These are phyloP conservation scores for Bombus soroeensis DNA, from an alignment of 1,140 invertebrate genomes.

Conservation along the genomic window DNA sequence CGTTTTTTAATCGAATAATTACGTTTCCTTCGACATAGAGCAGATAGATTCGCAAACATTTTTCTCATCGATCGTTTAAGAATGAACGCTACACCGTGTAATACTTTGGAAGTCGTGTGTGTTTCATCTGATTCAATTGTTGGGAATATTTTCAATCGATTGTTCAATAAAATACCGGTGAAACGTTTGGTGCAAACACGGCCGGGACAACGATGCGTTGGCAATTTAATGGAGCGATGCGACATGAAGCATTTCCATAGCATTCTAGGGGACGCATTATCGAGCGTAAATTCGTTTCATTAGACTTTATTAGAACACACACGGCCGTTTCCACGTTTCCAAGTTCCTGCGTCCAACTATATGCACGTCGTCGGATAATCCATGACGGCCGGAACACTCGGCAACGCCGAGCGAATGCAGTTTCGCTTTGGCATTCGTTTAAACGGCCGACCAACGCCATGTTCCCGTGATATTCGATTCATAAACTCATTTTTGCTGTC, in stretches of 20 bases:
- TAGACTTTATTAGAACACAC: slow-evolving; percentile 55
- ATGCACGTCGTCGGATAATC: slow-evolving; percentile 41
- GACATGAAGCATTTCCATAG: slow-evolving; percentile 45
- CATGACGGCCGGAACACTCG: slow-evolving; percentile 35
- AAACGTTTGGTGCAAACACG: neutral
- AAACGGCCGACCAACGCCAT: neutral
- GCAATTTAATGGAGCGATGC: slow-evolving; percentile 36
- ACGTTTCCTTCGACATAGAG: too few species aligned
- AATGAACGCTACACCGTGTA: neutral
- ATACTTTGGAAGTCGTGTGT: neutral
- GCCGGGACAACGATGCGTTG: neutral
- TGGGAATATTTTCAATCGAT: slow-evolving; percentile 38
- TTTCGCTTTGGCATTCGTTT: slow-evolving; percentile 40
- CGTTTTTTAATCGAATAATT: too few species aligned
- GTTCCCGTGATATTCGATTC: slow-evolving; percentile 23
- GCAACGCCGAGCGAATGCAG: neutral
- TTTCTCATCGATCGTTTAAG: neutral
- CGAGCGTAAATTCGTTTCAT: slow-evolving; percentile 53
- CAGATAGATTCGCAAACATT: too few species aligned
- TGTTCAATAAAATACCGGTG: slow-evolving; percentile 29
- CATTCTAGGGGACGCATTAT: slow-evolving; percentile 48
- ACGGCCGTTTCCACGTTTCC: slow-evolving; percentile 30
- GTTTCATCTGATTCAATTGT: neutral
- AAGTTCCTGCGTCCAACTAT: slow-evolving; percentile 20
- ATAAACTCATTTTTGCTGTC: slow-evolving; percentile 18